These are phyloP conservation scores for Dasyprocta punctata DNA, from an alignment of 2,113 vertebrate genomes.

Conservation along the genomic window DNA sequence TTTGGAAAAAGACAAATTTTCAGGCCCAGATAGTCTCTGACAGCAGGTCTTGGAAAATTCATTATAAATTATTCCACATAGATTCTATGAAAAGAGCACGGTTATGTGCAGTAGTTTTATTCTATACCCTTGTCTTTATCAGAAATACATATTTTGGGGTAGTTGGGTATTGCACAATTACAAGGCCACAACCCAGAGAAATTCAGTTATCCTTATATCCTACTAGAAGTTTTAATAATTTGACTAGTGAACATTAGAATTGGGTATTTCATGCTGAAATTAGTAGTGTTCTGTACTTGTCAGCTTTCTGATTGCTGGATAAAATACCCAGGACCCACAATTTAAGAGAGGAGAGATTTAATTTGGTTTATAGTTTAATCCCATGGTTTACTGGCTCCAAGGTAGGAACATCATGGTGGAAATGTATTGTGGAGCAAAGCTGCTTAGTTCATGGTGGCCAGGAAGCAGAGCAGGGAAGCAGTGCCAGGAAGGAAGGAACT, in stretches of 20 bases:
- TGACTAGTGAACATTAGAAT: background rate
- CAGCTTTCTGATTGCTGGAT: background rate
- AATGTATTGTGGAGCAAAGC: too few relatives aligned
- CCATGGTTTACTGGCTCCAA: background rate
- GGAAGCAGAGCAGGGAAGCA: background rate
- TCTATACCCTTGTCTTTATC: background rate
- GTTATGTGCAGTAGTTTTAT: background rate
- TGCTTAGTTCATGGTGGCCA: background rate
- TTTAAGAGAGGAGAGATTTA: background rate
- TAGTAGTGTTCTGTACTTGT: background rate
- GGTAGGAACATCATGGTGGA: background rate
- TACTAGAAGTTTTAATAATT: background rate
- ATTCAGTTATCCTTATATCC: background rate
- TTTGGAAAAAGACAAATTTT: slow-evolving; percentile 10
- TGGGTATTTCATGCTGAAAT: background rate
- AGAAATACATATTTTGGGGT: background rate
- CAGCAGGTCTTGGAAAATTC: background rate
- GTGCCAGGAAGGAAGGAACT: background rate
- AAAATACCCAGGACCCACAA: background rate
- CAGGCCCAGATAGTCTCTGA: background rate
- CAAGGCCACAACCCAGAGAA: background rate
- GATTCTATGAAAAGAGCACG: background rate
- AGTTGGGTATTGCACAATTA: background rate
- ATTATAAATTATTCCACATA: background rate
- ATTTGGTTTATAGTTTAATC: background rate